Base-by-base conservation (phyloP, 2,888 invertebrate species). In the Tupiocoris notatus region DNA sequence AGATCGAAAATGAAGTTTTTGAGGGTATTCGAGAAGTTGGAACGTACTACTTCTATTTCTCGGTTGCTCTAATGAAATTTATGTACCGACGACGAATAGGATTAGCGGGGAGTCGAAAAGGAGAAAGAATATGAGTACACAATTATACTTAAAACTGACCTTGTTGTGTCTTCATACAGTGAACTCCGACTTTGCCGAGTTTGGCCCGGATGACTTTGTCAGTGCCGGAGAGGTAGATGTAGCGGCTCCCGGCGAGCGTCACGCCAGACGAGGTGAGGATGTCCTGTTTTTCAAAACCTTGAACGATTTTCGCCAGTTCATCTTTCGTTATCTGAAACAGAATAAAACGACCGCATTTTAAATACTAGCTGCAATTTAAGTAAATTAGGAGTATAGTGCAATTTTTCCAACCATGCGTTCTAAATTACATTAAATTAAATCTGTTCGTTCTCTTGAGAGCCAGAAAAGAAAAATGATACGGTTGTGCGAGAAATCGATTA, bases 101-200 rank as follows among this genome's bases (percentile, higher is more conserved):
- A 39, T 39, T 39, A n/a, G n/a, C n/a, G 39, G 12, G 39, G 39
- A 39, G 12, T 39, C 12, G 39, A 39, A 3, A 39, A 39, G 39
- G 39, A 39, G 3, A 39, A 39, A 7, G 39, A 39, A 39, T 39
- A 39, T 39, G 39, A 39, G 12, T 39, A 39, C 12, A 12, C 1
- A 64, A 9, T 9, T 22, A 64, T 1, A 64, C 2, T n/a, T 6
- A 9, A 25, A 20, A 67, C 86, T 86, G 86, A 93, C 93, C 92
- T 91, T 95, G 95, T 87, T 91, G 89, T 86, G 95, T 95, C 88
- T 95, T 95, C 94, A 95, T 94, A 92, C 94, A 95, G 86, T 95
- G 95, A 82, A 95, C 93, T 84, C 95, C 95, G 85, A 93, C 92
- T 88, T 94, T 94, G 86, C 94, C 94, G 83, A 94, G 89, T 87